Evolutionary conservation across 2,113 vertebrate genomes (phyloP).

Genomic region (Euleptes europaea): DNA sequence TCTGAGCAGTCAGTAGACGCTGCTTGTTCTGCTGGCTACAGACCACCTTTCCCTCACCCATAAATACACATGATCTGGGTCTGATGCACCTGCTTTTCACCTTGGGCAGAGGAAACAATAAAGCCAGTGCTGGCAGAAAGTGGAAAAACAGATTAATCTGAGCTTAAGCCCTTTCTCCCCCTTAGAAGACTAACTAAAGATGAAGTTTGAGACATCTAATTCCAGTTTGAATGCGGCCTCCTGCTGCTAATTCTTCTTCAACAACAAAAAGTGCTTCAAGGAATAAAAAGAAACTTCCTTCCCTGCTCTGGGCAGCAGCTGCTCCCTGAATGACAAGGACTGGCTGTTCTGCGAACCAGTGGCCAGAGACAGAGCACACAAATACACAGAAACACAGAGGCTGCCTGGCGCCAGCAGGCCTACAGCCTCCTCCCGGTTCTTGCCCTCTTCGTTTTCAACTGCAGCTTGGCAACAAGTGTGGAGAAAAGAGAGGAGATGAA

Average conservation of each 20-base stretch:
- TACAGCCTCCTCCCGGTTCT: not conserved
- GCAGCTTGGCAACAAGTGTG: not conserved
- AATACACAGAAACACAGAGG: constrained; percentile 6
- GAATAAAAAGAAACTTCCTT: not conserved
- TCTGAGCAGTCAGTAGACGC: no score
- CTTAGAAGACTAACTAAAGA: not conserved
- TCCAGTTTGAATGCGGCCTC: not conserved
- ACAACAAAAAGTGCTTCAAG: not conserved
- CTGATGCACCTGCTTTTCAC: not conserved
- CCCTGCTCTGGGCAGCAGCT: not conserved
- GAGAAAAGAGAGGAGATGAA: not conserved
- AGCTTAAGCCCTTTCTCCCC: not conserved
- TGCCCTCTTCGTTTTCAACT: not conserved
- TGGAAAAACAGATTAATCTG: not conserved
- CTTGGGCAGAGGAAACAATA: not conserved
- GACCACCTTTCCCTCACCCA: no score
- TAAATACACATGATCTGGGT: not conserved
- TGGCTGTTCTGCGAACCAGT: not conserved
- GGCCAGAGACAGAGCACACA: not conserved
- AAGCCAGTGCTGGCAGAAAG: not conserved
- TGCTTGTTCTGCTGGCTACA: not conserved
- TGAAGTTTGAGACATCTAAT: not conserved
- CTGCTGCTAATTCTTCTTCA: not conserved
- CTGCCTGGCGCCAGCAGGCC: constrained; percentile 2
- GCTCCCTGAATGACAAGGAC: not conserved